Evolutionary conservation across 1,140 invertebrate genomes (phyloP).

Genomic region (Papilio glaucus): DNA sequence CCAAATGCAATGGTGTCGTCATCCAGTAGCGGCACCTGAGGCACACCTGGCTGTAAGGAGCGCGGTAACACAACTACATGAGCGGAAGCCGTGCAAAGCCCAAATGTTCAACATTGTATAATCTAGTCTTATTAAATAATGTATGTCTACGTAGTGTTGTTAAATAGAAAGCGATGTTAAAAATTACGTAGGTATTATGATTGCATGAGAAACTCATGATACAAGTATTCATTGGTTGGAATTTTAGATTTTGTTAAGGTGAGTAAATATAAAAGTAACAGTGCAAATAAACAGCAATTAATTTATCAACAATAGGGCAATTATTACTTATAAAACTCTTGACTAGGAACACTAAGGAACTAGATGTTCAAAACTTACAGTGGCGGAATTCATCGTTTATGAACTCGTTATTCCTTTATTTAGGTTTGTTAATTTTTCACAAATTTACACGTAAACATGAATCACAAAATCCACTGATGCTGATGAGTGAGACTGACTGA

Average conservation of each 20-base stretch:
- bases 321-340: conserved; percentile 22
- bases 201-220: not conserved
- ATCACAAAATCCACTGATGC: not conserved
- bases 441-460: conserved; percentile 33
- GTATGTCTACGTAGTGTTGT: not conserved
- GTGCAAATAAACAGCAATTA: conserved; percentile 55
- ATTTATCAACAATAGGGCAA: conserved; percentile 25
- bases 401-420: not conserved
- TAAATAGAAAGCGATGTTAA: no score
- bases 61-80: conserved; percentile 62
- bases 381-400: conserved; percentile 68
- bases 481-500: no score
- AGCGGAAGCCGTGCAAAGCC: conserved; percentile 81
- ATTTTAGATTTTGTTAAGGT: conserved; percentile 31
- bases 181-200: no score
- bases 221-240: no score
- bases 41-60: conserved; percentile 82
- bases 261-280: conserved; percentile 18
- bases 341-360: not conserved
- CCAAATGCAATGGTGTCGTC: conserved; percentile 94
- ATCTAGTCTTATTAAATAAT: not conserved
- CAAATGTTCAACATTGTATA: no score
- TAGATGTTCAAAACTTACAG: conserved; percentile 57
- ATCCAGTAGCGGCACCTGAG: conserved; percentile 90
- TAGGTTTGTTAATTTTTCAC: conserved; percentile 1